Conservation (phyloP, 1,140 invertebrate genomes). For the Holcopasites calliopsidis region DNA sequence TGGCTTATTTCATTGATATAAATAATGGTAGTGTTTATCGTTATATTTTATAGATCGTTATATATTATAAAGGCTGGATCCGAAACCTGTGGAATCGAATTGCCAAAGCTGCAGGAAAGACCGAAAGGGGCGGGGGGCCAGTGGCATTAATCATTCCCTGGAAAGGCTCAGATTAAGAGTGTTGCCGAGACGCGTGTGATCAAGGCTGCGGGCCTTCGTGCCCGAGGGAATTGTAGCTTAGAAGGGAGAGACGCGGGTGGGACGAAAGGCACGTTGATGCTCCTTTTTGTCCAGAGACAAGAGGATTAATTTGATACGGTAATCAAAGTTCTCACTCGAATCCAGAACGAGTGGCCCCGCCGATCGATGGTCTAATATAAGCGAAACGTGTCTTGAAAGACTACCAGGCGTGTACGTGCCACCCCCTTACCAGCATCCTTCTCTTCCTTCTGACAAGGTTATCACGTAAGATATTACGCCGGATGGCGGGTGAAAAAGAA, state of each 20-base stretch:
- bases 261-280: background rate
- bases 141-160: background rate
- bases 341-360: background rate
- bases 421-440: conserved; percentile 26
- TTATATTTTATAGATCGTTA: no score
- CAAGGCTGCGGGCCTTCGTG: background rate
- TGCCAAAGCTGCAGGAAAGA: no score
- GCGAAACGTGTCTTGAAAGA: conserved; percentile 46
- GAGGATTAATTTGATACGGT: conserved; percentile 34
- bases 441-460: conserved; percentile 21
- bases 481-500: background rate
- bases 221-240: background rate
- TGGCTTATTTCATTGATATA: no score
- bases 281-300: background rate
- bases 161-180: background rate
- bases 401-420: conserved; percentile 29
- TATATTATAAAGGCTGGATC: no score
- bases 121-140: no score
- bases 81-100: no score
- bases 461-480: conserved; percentile 35
- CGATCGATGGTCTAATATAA: conserved; percentile 44
- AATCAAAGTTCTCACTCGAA: conserved; percentile 36
- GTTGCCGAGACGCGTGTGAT: background rate
- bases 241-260: no score
- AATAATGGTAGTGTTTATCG: no score